phyloP scores from a whole-genome alignment of 2,797 vertebrate genomes.

The Sebastes trivittatus region DNA sequence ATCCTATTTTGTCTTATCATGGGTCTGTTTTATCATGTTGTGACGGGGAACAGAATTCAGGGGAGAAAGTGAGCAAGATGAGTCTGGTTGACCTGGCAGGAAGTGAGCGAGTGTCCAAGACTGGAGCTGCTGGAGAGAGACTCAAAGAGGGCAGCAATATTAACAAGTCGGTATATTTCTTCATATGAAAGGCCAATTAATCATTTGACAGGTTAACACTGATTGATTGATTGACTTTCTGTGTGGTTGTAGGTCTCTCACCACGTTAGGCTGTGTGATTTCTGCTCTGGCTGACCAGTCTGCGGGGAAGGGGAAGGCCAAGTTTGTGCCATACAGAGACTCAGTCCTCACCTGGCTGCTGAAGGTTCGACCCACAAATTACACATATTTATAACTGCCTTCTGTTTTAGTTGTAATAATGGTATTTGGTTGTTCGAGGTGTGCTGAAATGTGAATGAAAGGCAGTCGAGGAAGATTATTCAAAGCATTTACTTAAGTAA shows the following conservation, averaged over 20 bases:
- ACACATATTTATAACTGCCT: background rate
- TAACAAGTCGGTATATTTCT: conserved; percentile 88
- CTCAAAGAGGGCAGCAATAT: conserved; percentile 99
- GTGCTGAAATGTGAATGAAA: background rate
- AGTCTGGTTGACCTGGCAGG: conserved; percentile 98
- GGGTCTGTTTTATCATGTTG: background rate
- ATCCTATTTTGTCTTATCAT: background rate
- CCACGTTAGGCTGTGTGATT: conserved; percentile 96
- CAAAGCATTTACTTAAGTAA: background rate
- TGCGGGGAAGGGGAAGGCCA: conserved; percentile 93
- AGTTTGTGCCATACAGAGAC: conserved; percentile 99
- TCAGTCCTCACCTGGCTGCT: conserved; percentile 99
- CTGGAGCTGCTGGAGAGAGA: conserved; percentile 95
- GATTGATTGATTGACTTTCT: background rate
- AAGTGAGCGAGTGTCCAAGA: conserved; percentile 96
- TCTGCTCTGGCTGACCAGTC: conserved; percentile 97
- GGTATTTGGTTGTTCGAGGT: background rate
- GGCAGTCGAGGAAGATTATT: background rate
- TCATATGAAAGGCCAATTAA: background rate
- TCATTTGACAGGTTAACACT: background rate
- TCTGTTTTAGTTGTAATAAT: background rate
- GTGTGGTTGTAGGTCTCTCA: conserved; percentile 87
- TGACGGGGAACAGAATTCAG: conserved; percentile 88
- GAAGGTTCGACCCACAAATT: conserved; percentile 84
- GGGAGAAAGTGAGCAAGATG: conserved; percentile 98